Conservation (phyloP, 1,140 invertebrate genomes). For the Eumeta japonica region DNA sequence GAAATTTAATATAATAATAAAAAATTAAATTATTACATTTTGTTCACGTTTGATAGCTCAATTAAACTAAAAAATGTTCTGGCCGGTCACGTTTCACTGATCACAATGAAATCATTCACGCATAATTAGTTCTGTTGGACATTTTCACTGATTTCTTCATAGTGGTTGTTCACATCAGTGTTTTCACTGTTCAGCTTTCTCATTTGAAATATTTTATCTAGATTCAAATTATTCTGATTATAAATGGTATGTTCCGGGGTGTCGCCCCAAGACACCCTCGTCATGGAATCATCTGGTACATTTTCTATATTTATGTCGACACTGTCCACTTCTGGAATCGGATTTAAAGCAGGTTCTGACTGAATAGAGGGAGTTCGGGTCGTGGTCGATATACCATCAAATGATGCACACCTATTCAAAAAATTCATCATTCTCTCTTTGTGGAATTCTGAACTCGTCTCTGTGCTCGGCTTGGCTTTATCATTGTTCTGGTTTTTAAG, state of each 20-base stretch:
- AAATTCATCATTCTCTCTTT: conserved; percentile 55
- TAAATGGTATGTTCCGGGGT: conserved; percentile 43
- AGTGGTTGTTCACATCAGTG: conserved; percentile 9
- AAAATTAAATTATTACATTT: too few relatives aligned
- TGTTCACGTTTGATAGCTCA: too few relatives aligned
- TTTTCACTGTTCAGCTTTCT: conserved; percentile 31
- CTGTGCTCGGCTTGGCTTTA: conserved; percentile 38
- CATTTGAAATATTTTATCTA: conserved; percentile 51
- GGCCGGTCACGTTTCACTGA: background rate
- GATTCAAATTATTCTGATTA: conserved; percentile 51
- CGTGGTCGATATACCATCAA: conserved; percentile 34
- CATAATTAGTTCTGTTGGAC: conserved; percentile 10
- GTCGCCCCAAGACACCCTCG: conserved; percentile 48
- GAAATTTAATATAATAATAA: too few relatives aligned
- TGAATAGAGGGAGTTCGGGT: conserved; percentile 32
- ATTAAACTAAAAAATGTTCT: too few relatives aligned
- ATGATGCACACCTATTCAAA: conserved; percentile 41
- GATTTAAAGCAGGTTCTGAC: conserved; percentile 30
- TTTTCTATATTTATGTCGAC: conserved; percentile 21
- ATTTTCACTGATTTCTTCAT: conserved; percentile 26
- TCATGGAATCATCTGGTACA: conserved; percentile 17
- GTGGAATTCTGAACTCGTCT: conserved; percentile 53
- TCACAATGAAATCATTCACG: background rate
- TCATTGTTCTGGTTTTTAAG: conserved; percentile 47
- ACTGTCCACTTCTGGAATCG: conserved; percentile 29